These are phyloP conservation scores for Heterodera schachtii DNA, from an alignment of 1,140 invertebrate genomes.

Conservation along the genomic window DNA sequence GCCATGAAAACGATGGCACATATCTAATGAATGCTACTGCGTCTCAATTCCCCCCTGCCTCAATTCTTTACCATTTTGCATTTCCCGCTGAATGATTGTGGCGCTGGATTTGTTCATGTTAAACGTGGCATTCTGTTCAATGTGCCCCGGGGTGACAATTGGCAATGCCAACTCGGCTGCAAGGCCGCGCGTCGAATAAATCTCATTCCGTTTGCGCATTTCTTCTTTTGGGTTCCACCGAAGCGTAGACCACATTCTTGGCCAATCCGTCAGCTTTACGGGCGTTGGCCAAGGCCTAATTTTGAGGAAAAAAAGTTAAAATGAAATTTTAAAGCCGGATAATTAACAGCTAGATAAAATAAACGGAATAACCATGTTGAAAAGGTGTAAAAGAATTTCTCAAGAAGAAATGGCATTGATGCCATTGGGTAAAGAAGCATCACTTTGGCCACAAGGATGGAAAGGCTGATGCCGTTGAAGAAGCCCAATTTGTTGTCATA, in stretches of 20 bases:
- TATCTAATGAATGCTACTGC: no score
- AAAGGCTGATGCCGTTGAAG: slow-evolving; percentile 2
- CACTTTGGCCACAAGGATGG: slow-evolving; percentile 10
- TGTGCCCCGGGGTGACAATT: slow-evolving; percentile 4
- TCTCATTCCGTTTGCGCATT: not conserved
- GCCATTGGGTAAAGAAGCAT: slow-evolving; percentile 5
- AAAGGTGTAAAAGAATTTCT: slow-evolving; percentile 14
- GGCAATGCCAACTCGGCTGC: not conserved
- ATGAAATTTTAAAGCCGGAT: not conserved
- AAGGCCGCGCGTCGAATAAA: not conserved
- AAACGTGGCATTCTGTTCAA: slow-evolving; percentile 23
- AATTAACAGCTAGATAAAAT: not conserved
- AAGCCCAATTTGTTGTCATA: slow-evolving; percentile 13
- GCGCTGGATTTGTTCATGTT: slow-evolving; percentile 22
- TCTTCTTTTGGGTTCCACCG: not conserved
- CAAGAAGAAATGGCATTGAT: slow-evolving; percentile 11
- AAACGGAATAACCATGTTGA: not conserved
- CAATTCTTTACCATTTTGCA: slow-evolving; percentile 19
- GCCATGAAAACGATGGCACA: not conserved
- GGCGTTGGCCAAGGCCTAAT: not conserved
- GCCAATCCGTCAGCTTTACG: not conserved
- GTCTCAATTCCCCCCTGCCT: no score
- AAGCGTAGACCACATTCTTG: not conserved
- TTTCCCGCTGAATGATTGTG: slow-evolving; percentile 16
- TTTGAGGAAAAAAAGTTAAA: not conserved